Evolutionary conservation across 2,113 vertebrate species (phyloP).

Genomic region (Sylvia atricapilla): DNA sequence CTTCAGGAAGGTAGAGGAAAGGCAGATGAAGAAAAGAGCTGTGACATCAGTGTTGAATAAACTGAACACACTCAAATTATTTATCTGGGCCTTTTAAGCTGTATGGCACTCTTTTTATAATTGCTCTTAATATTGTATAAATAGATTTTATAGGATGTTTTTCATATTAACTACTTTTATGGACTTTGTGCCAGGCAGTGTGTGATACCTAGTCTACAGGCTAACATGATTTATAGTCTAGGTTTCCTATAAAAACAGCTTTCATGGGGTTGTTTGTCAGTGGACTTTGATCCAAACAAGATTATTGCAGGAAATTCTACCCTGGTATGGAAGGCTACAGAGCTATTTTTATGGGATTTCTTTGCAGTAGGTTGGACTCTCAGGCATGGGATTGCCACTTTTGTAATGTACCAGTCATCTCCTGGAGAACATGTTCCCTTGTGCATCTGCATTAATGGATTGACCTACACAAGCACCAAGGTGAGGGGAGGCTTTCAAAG

Average conservation of each 20-base stretch:
- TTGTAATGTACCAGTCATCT: background rate
- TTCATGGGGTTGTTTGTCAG: background rate
- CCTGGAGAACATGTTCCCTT: background rate
- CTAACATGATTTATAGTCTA: background rate
- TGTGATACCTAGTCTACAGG: background rate
- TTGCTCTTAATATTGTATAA: constrained; percentile 26
- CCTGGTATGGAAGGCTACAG: background rate
- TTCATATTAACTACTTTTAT: background rate
- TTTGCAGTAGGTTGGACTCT: constrained; percentile 7
- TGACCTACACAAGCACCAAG: background rate
- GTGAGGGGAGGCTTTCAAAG: background rate
- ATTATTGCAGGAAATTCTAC: constrained; percentile 44
- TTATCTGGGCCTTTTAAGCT: background rate
- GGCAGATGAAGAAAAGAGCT: background rate
- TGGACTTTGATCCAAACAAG: constrained; percentile 15
- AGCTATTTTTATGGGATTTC: constrained; percentile 42
- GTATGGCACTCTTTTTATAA: background rate
- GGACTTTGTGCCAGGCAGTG: background rate
- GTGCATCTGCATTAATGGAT: background rate
- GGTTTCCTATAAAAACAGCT: constrained; percentile 28
- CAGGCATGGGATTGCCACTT: background rate
- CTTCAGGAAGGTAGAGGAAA: background rate
- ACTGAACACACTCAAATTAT: background rate
- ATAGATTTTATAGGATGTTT: constrained; percentile 28
- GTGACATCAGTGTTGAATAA: background rate